Base-by-base conservation (phyloP, 2,113 vertebrate species). In the Peucedramus taeniatus region DNA sequence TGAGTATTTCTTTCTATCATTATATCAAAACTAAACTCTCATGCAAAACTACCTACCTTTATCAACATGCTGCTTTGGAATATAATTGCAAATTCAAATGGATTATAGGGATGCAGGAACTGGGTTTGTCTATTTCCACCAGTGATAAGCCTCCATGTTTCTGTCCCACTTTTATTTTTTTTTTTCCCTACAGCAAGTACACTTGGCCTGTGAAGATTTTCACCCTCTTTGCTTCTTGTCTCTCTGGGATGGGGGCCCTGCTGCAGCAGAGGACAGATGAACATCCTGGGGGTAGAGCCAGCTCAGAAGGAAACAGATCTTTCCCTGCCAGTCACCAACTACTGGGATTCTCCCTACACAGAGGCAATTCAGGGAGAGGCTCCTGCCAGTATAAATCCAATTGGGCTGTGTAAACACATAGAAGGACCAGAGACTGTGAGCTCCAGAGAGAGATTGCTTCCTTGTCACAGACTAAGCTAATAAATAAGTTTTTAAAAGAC, bases 171-270 rank as follows among this genome's bases (percentile, higher is more conserved):
- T 27, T 15, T 61, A 35, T 2, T 2, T 1, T 1, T 6, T 50
- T 2, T 3, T 2, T 1, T 3, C 9, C 3, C 7, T 3, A 4
- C 5, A 3, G 27, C 65, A 65, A 35, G 47, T 6, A 57, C 2
- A n/a, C 3, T 7, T 39, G 8, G 19, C n/a, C 50, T 49, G 7
- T 4, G 3, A 31, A 44, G 16, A 56, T 49, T 79, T 65, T 65
- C 27, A 83, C 7, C 11, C 15, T 28, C 2, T 57, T 87, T 69
- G 2, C 33, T 76, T 61, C 47, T 28, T 9, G 1, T 24, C 13
- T 49, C 21, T 28, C 59, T 85, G 24, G 8, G 12, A 30, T 9
- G 13, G 30, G 65, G 40, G 21, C 4, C 22, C 6, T 87, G 35
- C 56, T 89, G 53, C 51, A 82, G 42, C 60, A 87, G 13, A 74